Base-by-base conservation (phyloP, 2,888 invertebrate species). In the Tyria jacobaeae region DNA sequence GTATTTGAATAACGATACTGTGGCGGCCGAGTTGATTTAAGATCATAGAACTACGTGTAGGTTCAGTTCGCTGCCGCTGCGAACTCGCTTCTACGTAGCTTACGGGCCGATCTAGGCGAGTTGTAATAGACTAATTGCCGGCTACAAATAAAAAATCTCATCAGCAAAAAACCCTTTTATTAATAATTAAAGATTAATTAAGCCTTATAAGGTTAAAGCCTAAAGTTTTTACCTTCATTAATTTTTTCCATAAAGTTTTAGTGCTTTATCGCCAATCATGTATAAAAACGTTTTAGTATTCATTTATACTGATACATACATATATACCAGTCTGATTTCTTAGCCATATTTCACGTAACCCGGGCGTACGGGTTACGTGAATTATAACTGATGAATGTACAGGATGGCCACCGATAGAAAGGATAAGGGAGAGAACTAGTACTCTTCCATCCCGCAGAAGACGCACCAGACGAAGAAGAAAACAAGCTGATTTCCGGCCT, bases 1-100 rank as follows among this genome's bases (percentile, higher is more conserved):
- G 75, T 75, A 72, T 78, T 76, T 73, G 68, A 69, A 65, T 78
- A 83, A 79, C 74, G 69, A 73, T 75, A 71, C 73, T 76, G 68
- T 71, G 56, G 54, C 57, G 67, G 60, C 69, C 55, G 37, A 58
- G 61, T 39, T n/a, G 53, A n/a, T 27, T 34, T 50, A 56, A 52
- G 50, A 47, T 56, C 62, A 39, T 58, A 48, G 52, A 17, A 51
- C 48, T 54, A n/a, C n/a, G n/a, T n/a, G n/a, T n/a, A 10, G 51
- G 51, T 55, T 57, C 52, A n/a, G 15, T 15, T 21, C 10, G 9
- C 1, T 7, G 27, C 6, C 27, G 27, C 21, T 51, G 54, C 54
- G 41, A 59, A 35, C 59, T n/a, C n/a, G 27, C 14, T 21, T 9
- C 50, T 3, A 27, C 17, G 12, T 44, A 21, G 25, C 27, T 39